Evolutionary conservation across 2,113 vertebrate genomes (phyloP).

Genomic region (Camelus bactrianus): DNA sequence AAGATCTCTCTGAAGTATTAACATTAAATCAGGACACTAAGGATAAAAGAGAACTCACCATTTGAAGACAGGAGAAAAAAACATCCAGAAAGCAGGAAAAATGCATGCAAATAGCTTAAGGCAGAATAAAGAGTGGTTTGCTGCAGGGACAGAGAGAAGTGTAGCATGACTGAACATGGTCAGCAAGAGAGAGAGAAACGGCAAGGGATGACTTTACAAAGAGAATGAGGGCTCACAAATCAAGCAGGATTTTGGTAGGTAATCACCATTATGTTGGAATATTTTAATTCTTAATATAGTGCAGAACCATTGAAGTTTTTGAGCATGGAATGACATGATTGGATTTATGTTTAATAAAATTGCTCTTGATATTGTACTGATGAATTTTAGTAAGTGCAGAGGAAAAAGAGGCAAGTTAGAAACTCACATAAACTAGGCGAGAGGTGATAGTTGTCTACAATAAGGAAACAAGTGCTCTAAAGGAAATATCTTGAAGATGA

Average conservation of each 20-base stretch:
- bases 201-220: neutral
- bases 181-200: neutral
- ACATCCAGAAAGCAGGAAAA: neutral
- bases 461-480: neutral
- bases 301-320: neutral
- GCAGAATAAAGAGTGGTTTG: neutral
- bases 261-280: neutral
- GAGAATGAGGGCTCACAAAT: neutral
- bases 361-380: neutral
- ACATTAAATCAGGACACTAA: neutral
- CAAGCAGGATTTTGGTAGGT: neutral
- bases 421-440: neutral
- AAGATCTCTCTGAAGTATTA: neutral
- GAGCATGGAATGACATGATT: neutral
- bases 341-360: neutral
- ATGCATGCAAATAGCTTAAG: neutral
- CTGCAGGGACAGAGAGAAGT: neutral
- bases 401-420: neutral
- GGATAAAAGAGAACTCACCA: neutral
- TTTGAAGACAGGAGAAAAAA: neutral
- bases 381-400: neutral
- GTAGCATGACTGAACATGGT: neutral
- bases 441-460: neutral
- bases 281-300: slow-evolving; percentile 9
- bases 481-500: neutral